These are phyloP conservation scores for Acrobasis consociella DNA, from an alignment of 2,888 invertebrate species.

Conservation along the genomic window DNA sequence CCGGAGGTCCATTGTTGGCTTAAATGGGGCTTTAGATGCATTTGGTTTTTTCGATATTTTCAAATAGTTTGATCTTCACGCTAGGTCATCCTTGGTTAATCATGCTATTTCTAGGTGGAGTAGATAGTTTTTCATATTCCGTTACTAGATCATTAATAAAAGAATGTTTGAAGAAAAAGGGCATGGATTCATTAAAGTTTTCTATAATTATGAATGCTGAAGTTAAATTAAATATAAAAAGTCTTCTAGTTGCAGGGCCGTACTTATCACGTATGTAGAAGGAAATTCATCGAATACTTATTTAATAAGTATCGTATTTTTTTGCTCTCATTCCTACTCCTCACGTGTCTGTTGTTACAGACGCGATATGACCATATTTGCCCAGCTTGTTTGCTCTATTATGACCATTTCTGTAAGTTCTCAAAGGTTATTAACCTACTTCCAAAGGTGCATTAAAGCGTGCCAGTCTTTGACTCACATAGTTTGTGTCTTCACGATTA, in stretches of 20 bases:
- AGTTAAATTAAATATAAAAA: too few relatives aligned
- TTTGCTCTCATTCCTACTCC: not conserved
- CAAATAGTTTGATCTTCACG: slow-evolving; percentile 4
- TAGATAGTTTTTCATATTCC: not conserved
- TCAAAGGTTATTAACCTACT: slow-evolving; percentile 73
- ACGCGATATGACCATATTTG: slow-evolving; percentile 12
- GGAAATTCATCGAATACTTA: too few relatives aligned
- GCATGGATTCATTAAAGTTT: not conserved
- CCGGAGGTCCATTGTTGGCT: slow-evolving; percentile 7
- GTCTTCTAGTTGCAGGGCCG: too few relatives aligned
- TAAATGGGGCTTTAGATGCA: not conserved
- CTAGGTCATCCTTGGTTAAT: not conserved
- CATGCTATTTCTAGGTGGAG: not conserved
- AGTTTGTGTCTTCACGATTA: slow-evolving; percentile 29
- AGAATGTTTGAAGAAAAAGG: not conserved
- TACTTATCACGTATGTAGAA: too few relatives aligned
- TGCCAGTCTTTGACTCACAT: slow-evolving; percentile 31
- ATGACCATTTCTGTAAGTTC: slow-evolving; percentile 51
- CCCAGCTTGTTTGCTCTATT: slow-evolving; percentile 56
- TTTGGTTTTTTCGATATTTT: not conserved
- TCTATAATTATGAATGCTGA: not conserved
- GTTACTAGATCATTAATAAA: not conserved
- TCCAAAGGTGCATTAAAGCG: slow-evolving; percentile 46
- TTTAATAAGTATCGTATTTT: not conserved
- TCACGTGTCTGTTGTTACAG: slow-evolving; percentile 8